Conservation (phyloP, 2,888 invertebrate species). For the Heliconius ethilla region DNA sequence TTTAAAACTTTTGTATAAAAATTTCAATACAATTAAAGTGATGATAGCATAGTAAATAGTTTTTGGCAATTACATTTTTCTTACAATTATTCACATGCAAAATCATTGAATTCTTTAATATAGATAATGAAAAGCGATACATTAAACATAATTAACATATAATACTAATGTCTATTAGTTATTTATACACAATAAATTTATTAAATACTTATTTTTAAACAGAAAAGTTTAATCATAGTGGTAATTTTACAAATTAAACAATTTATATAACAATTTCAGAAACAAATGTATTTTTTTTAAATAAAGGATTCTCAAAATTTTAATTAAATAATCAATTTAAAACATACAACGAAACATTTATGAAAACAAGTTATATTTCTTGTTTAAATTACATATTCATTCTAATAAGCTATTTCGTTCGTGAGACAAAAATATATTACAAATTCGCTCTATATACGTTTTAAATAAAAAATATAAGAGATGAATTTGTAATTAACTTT, state of each 20-base stretch:
- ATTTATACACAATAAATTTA: not conserved
- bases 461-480: slow-evolving; percentile 34
- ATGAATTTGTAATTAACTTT: slow-evolving; percentile 25
- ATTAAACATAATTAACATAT: slow-evolving; percentile 10
- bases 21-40: not conserved
- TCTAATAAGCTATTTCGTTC: slow-evolving; percentile 19
- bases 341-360: not conserved
- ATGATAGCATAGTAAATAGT: slow-evolving; percentile 10
- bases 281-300: not conserved
- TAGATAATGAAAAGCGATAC: slow-evolving; percentile 7
- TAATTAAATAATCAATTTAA: too few species aligned
- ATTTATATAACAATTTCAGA: not conserved
- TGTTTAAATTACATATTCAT: not conserved
- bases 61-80: slow-evolving; percentile 22
- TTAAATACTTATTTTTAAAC: not conserved
- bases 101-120: slow-evolving; percentile 25
- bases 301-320: too few species aligned
- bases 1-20: not conserved
- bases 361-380: not conserved
- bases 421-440: not conserved
- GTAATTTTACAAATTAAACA: not conserved
- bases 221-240: not conserved
- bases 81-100: slow-evolving; percentile 30
- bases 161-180: slow-evolving; percentile 10
- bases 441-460: slow-evolving; percentile 31